A percentile compares a stretch with the other conserved stretches of the same genome.
These are phyloP conservation scores for Carlito syrichta DNA, from an alignment of 2,113 vertebrate genomes.

Conservation along the genomic window DNA sequence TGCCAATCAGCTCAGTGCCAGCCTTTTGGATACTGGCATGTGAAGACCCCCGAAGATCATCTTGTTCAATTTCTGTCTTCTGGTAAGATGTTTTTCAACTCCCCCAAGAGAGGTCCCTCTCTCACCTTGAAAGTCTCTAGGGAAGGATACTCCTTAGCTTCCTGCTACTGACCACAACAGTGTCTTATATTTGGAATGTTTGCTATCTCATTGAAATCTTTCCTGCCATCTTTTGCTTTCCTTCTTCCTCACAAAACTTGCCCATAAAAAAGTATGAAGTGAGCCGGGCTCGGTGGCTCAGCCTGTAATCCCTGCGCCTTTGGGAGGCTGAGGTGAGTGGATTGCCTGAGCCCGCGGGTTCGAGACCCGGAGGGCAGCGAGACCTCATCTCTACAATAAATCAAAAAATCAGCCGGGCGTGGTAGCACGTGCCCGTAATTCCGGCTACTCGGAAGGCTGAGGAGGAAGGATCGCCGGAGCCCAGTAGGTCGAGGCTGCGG, in stretches of 20 bases:
- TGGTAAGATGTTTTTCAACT: background rate
- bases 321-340: no score
- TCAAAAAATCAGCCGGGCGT: no score
- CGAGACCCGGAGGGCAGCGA: no score
- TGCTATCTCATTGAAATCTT: background rate
- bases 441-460: no score
- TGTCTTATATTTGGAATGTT: background rate
- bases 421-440: no score
- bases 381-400: no score
- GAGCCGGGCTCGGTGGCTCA: no score
- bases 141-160: background rate
- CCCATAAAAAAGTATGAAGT: background rate
- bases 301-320: no score
- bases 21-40: rapidly evolving
- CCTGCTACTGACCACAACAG: background rate
- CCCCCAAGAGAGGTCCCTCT: background rate
- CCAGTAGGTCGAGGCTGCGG: no score
- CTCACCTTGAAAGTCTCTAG: background rate
- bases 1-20: background rate
- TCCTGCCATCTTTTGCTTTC: background rate
- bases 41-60: no score
- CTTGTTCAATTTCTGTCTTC: background rate
- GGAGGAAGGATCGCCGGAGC: no score
- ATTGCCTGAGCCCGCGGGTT: no score
- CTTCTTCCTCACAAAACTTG: background rate